phyloP scores from a whole-genome alignment of 2,888 invertebrate species.

The Ectemnius continuus region DNA sequence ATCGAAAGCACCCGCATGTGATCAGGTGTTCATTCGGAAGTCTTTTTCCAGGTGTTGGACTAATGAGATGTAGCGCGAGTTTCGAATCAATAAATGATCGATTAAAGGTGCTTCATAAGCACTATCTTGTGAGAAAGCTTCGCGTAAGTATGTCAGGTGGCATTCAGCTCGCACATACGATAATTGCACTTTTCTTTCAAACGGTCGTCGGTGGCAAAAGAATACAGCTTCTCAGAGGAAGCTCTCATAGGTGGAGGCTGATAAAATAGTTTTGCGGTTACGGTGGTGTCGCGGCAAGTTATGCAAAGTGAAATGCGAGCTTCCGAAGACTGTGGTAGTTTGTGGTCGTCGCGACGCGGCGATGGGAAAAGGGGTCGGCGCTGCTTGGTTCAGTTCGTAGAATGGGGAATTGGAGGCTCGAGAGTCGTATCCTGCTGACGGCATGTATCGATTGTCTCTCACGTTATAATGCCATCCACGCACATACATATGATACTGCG shows the following conservation, averaged over 20 bases:
- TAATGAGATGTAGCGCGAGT: too few species aligned
- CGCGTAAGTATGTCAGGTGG: neutral
- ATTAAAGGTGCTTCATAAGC: too few species aligned
- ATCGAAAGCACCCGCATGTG: too few species aligned
- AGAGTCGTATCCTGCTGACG: conserved; percentile 60
- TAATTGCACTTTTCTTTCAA: too few species aligned
- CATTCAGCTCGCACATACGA: too few species aligned
- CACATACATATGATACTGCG: conserved; percentile 60
- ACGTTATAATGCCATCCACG: conserved; percentile 70
- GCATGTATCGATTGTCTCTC: conserved; percentile 72
- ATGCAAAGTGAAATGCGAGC: conserved; percentile 65
- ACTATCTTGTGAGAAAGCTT: conserved; percentile 1
- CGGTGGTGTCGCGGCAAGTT: conserved; percentile 56
- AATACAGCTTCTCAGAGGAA: too few species aligned
- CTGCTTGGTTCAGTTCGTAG: conserved; percentile 60
- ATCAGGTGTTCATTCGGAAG: too few species aligned
- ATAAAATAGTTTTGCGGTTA: conserved; percentile 61
- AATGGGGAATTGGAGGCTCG: conserved; percentile 62
- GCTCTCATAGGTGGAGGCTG: conserved; percentile 12
- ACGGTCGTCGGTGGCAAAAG: too few species aligned
- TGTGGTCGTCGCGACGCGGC: conserved; percentile 60
- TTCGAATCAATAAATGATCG: too few species aligned
- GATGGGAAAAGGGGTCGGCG: conserved; percentile 34
- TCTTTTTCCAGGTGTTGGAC: too few species aligned
- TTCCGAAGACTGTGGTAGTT: conserved; percentile 60